These are phyloP conservation scores for Lithosia quadra DNA, from an alignment of 2,888 invertebrate genomes.

Conservation along the genomic window DNA sequence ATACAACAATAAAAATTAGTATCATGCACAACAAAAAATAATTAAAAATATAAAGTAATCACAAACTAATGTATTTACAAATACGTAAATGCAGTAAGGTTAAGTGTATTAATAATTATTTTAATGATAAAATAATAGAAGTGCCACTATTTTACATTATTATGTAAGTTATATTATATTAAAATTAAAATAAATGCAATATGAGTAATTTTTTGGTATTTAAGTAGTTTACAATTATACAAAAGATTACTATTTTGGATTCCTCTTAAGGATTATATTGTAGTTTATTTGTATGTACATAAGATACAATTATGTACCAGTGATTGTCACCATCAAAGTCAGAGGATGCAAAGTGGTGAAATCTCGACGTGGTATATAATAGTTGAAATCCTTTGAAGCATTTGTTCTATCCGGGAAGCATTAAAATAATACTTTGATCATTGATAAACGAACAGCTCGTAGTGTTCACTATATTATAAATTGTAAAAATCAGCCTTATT, in stretches of 20 bases:
- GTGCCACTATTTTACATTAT: constrained; percentile 15
- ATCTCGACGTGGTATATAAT: not conserved
- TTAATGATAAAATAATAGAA: constrained; percentile 7
- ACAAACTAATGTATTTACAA: constrained; percentile 22
- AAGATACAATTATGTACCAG: not conserved
- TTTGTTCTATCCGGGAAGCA: not conserved
- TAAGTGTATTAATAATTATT: constrained; percentile 9
- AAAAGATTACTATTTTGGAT: constrained; percentile 9
- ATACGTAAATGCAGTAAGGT: constrained; percentile 14
- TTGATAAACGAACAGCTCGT: not conserved
- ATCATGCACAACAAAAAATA: constrained; percentile 21
- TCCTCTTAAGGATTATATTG: not conserved
- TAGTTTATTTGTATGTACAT: not conserved
- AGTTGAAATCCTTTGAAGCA: not conserved
- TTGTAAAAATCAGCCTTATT: constrained; percentile 14
- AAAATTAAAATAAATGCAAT: constrained; percentile 25
- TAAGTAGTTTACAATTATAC: constrained; percentile 5
- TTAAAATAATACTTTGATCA: not conserved
- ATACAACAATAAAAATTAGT: constrained; percentile 11
- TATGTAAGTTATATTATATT: constrained; percentile 12
- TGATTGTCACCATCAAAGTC: not conserved
- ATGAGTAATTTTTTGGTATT: constrained; percentile 19
- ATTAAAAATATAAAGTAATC: constrained; percentile 19
- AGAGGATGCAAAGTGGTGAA: not conserved
- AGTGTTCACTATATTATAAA: not conserved